Conservation (phyloP, 2,797 vertebrate species). For the Pyrrhura leucotis region DNA sequence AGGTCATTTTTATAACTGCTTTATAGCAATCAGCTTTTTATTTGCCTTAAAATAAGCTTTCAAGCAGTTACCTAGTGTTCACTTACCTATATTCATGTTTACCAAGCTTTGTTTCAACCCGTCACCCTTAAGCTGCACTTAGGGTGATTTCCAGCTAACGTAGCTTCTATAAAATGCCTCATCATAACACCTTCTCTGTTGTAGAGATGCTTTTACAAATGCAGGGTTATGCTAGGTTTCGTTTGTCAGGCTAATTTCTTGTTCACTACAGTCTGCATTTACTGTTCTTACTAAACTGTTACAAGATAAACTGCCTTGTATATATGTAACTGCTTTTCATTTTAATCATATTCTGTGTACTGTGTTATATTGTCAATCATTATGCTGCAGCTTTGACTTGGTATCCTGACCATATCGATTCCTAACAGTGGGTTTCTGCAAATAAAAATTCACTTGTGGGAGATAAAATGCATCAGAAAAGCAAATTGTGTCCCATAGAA, state of each 20-base stretch:
- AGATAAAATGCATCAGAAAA: not conserved
- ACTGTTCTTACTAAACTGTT: slow-evolving; percentile 59
- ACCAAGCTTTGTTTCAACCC: slow-evolving; percentile 52
- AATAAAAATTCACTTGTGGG: not conserved
- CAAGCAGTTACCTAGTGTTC: slow-evolving; percentile 72
- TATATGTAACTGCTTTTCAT: slow-evolving; percentile 61
- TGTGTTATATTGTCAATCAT: slow-evolving; percentile 50
- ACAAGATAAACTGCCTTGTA: slow-evolving; percentile 55
- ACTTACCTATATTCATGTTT: slow-evolving; percentile 58
- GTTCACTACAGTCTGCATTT: slow-evolving; percentile 57
- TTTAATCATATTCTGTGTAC: slow-evolving; percentile 64
- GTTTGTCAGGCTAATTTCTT: slow-evolving; percentile 68
- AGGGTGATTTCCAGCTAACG: slow-evolving; percentile 49
- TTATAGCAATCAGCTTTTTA: slow-evolving; percentile 80
- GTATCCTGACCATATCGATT: slow-evolving; percentile 60
- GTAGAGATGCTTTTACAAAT: slow-evolving; percentile 60
- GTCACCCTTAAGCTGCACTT: slow-evolving; percentile 23
- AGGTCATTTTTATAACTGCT: slow-evolving; percentile 75
- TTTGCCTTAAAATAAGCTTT: slow-evolving; percentile 83
- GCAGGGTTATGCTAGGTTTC: slow-evolving; percentile 55
- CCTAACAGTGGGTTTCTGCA: slow-evolving; percentile 34
- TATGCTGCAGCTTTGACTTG: slow-evolving; percentile 65
- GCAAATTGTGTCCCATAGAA: not conserved
- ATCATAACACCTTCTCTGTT: slow-evolving; percentile 48
- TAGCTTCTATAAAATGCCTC: slow-evolving; percentile 57